Evolutionary conservation across 1,140 invertebrate genomes (phyloP).

Genomic region (Drosophila willistoni): DNA sequence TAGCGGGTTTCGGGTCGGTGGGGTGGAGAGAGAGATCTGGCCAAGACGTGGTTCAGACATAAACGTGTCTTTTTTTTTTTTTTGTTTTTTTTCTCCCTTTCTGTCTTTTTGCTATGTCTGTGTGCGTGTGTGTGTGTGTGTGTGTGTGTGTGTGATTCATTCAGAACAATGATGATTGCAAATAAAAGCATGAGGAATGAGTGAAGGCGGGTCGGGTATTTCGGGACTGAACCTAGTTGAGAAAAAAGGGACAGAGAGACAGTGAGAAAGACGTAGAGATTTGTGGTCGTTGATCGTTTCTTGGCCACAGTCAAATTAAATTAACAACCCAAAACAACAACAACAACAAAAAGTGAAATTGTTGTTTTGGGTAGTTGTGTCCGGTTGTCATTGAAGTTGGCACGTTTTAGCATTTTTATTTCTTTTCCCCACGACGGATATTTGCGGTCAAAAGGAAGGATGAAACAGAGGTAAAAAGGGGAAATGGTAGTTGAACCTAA

Average conservation of each 20-base stretch:
- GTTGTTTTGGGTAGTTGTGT: constrained; percentile 63
- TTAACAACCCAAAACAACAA: constrained; percentile 49
- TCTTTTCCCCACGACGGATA: constrained; percentile 46
- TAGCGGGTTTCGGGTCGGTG: constrained; percentile 5
- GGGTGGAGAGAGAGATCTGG: constrained; percentile 15
- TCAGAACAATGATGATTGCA: constrained; percentile 70
- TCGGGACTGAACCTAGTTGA: neutral
- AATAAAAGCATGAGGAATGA: constrained; percentile 27
- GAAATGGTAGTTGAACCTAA: neutral
- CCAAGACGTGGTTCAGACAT: constrained; percentile 11
- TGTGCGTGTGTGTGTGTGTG: neutral
- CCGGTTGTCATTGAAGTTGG: constrained; percentile 60
- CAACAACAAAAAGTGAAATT: constrained; percentile 63
- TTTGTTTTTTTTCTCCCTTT: neutral
- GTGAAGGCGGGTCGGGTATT: neutral
- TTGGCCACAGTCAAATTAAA: constrained; percentile 69
- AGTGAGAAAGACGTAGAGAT: neutral
- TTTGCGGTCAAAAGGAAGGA: constrained; percentile 63
- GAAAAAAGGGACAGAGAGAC: neutral
- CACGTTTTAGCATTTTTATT: constrained; percentile 44
- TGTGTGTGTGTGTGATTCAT: constrained; percentile 66
- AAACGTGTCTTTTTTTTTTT: constrained; percentile 11
- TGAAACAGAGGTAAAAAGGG: constrained; percentile 5
- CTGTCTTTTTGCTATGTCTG: neutral
- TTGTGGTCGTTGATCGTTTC: constrained; percentile 58